These are phyloP conservation scores for Sabatieria punctata DNA, from an alignment of 2,888 invertebrate genomes.

Conservation along the genomic window DNA sequence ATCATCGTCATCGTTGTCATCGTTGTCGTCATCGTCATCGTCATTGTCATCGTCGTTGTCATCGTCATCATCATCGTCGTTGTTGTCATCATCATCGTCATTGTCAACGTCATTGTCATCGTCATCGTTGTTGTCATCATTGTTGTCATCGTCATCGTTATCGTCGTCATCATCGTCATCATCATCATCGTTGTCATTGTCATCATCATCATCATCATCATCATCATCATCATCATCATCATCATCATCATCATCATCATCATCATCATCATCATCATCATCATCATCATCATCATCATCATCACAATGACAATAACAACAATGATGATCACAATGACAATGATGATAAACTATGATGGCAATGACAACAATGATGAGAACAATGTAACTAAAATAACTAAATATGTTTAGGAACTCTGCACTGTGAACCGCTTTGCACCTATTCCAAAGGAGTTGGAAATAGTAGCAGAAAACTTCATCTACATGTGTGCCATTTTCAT, in stretches of 20 bases:
- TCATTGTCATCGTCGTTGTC: neutral
- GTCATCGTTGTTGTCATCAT: neutral
- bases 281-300: no score
- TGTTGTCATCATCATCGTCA: neutral
- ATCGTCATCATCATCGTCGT: neutral
- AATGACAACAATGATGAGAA: no score
- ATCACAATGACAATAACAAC: neutral
- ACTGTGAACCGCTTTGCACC: no score
- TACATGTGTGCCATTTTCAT: no score
- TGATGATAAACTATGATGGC: neutral
- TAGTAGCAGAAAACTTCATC: no score
- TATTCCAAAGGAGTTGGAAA: no score
- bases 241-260: neutral
- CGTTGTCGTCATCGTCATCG: neutral
- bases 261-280: no score
- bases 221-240: neutral
- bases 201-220: conserved; percentile 1
- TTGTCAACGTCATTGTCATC: no score
- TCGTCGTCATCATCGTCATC: neutral
- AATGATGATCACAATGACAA: no score
- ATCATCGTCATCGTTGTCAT: neutral
- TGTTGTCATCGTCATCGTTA: neutral
- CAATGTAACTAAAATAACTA: no score
- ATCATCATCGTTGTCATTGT: neutral
- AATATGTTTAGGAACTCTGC: no score